Conservation (phyloP, 2,888 invertebrate genomes). For the Deladenus siricidicola region DNA sequence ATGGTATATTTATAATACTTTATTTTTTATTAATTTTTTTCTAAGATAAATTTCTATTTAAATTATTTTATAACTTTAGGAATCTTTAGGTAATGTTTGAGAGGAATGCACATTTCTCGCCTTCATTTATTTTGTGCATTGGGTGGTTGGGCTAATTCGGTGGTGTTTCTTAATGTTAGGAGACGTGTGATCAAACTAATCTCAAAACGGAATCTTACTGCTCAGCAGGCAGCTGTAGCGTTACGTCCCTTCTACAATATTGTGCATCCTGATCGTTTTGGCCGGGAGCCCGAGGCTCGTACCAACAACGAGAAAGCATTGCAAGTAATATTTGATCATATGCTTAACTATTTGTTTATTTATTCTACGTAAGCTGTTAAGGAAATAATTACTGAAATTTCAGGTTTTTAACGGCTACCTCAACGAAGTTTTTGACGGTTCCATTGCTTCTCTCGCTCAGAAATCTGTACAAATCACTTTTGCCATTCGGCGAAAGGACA, state of each 20-base stretch:
- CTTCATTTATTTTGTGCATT: no score
- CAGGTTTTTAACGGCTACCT: constrained; percentile 52
- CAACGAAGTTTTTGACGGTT: constrained; percentile 38
- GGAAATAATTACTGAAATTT: constrained; percentile 8
- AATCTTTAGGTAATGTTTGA: no score
- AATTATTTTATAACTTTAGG: no score
- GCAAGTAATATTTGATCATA: constrained; percentile 33
- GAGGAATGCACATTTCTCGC: no score
- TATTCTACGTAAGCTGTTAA: neutral
- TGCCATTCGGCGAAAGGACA: constrained; percentile 25
- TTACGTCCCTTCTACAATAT: constrained; percentile 57
- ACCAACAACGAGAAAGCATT: constrained; percentile 49
- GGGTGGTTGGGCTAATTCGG: no score
- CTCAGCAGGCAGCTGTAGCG: constrained; percentile 48
- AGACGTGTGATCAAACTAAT: no score
- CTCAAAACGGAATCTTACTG: constrained; percentile 21
- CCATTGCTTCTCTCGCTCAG: constrained; percentile 7
- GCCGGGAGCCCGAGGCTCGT: constrained; percentile 53
- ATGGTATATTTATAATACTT: no score
- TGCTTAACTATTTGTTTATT: no score
- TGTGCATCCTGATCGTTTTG: constrained; percentile 58
- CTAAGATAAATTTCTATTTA: no score
- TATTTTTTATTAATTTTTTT: no score
- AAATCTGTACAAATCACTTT: constrained; percentile 37
- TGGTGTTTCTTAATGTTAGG: no score